Evolutionary conservation across 2,113 vertebrate species (phyloP).

Genomic region (Ammodramus savannarum): DNA sequence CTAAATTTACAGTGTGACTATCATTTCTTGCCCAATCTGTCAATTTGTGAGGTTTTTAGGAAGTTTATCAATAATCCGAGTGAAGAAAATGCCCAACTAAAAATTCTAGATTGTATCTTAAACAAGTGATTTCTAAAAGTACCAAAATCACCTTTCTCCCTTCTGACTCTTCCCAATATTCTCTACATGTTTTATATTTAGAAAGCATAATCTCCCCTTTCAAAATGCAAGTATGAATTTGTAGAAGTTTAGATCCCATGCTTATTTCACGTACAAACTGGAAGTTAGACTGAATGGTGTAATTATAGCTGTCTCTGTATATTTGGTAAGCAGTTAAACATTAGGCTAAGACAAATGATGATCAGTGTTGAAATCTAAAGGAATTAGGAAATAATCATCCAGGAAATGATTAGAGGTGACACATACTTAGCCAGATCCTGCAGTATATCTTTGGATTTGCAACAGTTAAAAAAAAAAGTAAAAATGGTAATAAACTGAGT

Average conservation of each 20-base stretch:
- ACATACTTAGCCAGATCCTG: neutral
- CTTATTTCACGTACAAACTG: neutral
- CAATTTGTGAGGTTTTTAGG: neutral
- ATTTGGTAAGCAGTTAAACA: conserved; percentile 5
- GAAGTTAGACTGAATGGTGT: neutral
- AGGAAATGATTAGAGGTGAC: neutral
- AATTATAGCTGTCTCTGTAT: neutral
- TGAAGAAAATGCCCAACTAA: neutral
- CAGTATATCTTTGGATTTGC: neutral
- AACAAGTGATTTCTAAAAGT: neutral
- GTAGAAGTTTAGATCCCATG: neutral
- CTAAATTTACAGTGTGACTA: neutral
- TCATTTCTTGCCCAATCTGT: neutral
- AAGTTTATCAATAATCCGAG: neutral
- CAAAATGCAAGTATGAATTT: neutral
- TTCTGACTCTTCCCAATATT: neutral
- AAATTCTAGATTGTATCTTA: neutral
- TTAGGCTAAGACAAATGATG: neutral
- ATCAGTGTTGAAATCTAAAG: neutral
- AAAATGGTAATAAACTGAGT: neutral
- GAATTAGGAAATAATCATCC: neutral
- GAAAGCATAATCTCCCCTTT: neutral
- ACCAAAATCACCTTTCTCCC: neutral
- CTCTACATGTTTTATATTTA: neutral
- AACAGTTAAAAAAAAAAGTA: neutral